These are phyloP conservation scores for Leptinotarsa peninsularis DNA, from an alignment of 2,888 invertebrate genomes.

Conservation along the genomic window DNA sequence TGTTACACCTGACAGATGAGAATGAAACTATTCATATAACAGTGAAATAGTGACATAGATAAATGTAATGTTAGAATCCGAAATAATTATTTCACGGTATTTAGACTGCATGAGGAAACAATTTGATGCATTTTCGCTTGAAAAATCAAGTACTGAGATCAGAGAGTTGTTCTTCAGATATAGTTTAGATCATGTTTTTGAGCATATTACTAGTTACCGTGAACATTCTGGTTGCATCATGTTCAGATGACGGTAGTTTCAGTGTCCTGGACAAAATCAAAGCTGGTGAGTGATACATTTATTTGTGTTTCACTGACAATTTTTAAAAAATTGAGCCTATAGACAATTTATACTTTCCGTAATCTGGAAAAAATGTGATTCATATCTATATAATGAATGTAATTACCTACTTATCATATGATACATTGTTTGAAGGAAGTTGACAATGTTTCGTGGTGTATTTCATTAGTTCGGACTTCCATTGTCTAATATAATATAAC, in stretches of 20 bases:
- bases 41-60: slow-evolving; percentile 5
- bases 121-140: background rate
- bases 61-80: background rate
- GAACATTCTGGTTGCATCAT: background rate
- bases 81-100: slow-evolving; percentile 5
- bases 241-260: slow-evolving; percentile 2
- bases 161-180: background rate
- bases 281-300: slow-evolving; percentile 33
- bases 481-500: no score
- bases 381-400: no score
- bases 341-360: no score
- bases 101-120: background rate
- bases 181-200: slow-evolving; percentile 3
- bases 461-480: no score
- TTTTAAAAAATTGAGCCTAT: no score
- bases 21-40: background rate
- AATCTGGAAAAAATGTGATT: no score
- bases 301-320: no score
- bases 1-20: background rate
- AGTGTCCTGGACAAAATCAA: slow-evolving; percentile 44
- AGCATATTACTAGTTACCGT: background rate
- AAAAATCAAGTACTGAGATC: background rate
- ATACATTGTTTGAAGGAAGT: no score
- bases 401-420: no score
- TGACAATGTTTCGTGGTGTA: no score